Conservation (phyloP, 1,140 invertebrate species). For the Diabrotica undecimpunctata region DNA sequence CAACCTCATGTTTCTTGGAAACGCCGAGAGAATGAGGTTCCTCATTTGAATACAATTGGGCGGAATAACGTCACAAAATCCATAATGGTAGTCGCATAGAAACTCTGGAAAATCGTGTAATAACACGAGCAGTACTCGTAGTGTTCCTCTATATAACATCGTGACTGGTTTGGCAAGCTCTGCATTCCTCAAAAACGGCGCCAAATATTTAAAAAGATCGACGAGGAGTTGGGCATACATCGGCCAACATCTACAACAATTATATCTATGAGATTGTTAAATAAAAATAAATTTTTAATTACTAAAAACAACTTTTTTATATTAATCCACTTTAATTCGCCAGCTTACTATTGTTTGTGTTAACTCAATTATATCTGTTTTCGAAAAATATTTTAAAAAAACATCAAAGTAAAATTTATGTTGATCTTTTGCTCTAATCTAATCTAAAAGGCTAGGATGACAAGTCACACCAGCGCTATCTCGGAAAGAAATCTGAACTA, state of each 20-base stretch:
- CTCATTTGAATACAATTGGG: constrained; percentile 99
- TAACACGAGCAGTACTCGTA: constrained; percentile 91
- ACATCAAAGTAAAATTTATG: too few relatives aligned
- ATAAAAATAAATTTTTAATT: too few relatives aligned
- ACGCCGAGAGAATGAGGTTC: constrained; percentile 95
- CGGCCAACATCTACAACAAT: constrained; percentile 64
- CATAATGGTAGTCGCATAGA: constrained; percentile 97
- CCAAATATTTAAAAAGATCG: constrained; percentile 94
- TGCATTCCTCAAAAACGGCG: constrained; percentile 95
- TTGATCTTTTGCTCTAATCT: too few relatives aligned
- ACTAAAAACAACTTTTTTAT: too few relatives aligned
- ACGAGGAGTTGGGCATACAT: constrained; percentile 89
- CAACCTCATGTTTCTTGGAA: constrained; percentile 94
- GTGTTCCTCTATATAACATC: constrained; percentile 91
- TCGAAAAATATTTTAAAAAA: too few relatives aligned
- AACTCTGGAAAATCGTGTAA: constrained; percentile 99
- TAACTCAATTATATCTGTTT: too few relatives aligned
- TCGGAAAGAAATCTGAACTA: too few relatives aligned
- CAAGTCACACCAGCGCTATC: too few relatives aligned
- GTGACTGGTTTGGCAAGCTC: constrained; percentile 91
- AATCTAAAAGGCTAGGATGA: too few relatives aligned
- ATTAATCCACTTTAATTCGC: too few relatives aligned
- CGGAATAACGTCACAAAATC: constrained; percentile 99
- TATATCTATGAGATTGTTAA: too few relatives aligned
- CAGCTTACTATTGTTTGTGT: too few relatives aligned